Conservation (phyloP, 2,888 invertebrate genomes). For the Cryptops parisi region DNA sequence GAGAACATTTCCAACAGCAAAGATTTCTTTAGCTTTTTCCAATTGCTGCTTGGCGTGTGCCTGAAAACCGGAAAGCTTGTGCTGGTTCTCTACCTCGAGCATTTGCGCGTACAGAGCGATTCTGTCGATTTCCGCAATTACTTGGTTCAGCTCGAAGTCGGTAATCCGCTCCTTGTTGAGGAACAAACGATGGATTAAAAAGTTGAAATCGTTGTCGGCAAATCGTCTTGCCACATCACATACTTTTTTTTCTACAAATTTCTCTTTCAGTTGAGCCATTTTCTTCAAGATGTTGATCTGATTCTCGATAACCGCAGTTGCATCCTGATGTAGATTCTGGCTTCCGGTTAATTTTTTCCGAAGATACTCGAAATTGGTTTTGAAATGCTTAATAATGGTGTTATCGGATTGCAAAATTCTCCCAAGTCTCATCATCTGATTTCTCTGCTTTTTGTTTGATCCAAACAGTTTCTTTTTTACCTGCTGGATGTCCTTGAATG, state of each 20-base stretch:
- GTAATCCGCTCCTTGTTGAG: neutral
- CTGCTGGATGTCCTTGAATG: slow-evolving; percentile 27
- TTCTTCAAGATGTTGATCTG: neutral
- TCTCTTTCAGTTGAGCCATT: slow-evolving; percentile 5
- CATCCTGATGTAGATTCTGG: neutral
- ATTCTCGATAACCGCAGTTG: slow-evolving; percentile 2
- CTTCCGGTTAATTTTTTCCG: neutral
- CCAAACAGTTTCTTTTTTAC: slow-evolving; percentile 28
- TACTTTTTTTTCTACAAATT: neutral
- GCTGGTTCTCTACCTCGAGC: neutral
- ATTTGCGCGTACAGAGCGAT: neutral
- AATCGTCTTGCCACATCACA: neutral
- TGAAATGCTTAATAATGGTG: neutral
- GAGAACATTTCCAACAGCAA: neutral
- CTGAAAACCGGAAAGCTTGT: too few species aligned
- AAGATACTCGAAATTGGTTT: neutral
- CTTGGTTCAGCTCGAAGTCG: neutral
- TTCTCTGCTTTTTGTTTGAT: slow-evolving; percentile 8
- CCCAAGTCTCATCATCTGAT: slow-evolving; percentile 6
- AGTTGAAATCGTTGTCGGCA: neutral
- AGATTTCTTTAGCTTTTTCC: neutral
- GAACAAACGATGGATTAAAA: neutral
- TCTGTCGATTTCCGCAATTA: neutral
- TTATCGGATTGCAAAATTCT: neutral
- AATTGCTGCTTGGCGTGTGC: too few species aligned